Percentiles rank a stretch among this genome's conserved stretches.
Evolutionary conservation across 2,888 invertebrate genomes (phyloP).

Genomic region (Epicampocera succincta): DNA sequence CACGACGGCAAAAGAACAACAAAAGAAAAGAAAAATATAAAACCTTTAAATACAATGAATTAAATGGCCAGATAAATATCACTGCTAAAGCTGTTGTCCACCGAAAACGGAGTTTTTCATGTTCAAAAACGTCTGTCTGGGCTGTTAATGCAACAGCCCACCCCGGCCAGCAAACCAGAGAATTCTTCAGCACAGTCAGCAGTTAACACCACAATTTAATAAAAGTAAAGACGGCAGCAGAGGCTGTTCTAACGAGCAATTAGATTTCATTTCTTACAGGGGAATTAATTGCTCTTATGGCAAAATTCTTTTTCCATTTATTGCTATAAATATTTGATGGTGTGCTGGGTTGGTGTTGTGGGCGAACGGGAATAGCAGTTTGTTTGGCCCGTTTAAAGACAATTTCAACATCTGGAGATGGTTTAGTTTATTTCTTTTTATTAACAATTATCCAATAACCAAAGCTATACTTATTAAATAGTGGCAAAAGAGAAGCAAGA

Average conservation of each 20-base stretch:
- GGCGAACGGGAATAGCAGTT: slow-evolving; percentile 1
- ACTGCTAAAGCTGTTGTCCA: slow-evolving; percentile 61
- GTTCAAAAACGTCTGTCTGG: background rate
- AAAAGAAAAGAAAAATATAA: slow-evolving; percentile 12
- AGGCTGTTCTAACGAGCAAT: slow-evolving; percentile 78
- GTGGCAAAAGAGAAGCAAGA: background rate
- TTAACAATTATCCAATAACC: slow-evolving; percentile 67
- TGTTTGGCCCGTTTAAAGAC: slow-evolving; percentile 25
- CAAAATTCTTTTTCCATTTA: slow-evolving; percentile 65
- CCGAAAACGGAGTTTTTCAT: slow-evolving; percentile 29
- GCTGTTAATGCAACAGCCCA: slow-evolving; percentile 47
- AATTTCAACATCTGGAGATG: slow-evolving; percentile 64
- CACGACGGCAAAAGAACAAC: slow-evolving; percentile 66
- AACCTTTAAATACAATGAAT: slow-evolving; percentile 74
- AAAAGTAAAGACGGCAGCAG: slow-evolving; percentile 69
- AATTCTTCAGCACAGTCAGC: slow-evolving; percentile 77
- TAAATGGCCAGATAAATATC: slow-evolving; percentile 67
- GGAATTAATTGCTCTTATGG: slow-evolving; percentile 78
- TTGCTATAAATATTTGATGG: slow-evolving; percentile 21
- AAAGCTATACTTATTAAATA: slow-evolving; percentile 16
- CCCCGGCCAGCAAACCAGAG: slow-evolving; percentile 45
- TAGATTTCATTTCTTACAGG: slow-evolving; percentile 80
- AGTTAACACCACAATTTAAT: slow-evolving; percentile 77
- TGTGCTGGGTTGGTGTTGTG: background rate
- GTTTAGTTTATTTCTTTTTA: slow-evolving; percentile 51